Evolutionary conservation across 1,140 invertebrate genomes (phyloP).

Genomic region (Bombus sibiricus): DNA sequence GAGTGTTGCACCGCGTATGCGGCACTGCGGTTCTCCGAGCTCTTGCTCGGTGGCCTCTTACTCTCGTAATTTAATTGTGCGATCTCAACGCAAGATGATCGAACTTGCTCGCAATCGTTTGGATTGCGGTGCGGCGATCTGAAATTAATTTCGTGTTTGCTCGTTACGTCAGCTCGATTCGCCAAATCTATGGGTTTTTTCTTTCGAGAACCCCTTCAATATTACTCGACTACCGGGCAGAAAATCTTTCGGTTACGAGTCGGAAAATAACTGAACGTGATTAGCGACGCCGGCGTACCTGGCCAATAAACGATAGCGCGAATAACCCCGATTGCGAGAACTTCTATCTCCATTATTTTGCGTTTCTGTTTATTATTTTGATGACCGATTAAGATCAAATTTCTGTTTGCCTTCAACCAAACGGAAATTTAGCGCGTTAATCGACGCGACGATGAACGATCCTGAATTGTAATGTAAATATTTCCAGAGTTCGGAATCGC

Average conservation of each 20-base stretch:
- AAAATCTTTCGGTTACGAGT: background rate
- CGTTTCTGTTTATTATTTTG: too few relatives aligned
- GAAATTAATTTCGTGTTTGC: background rate
- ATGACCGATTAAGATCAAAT: too few relatives aligned
- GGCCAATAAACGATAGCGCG: too few relatives aligned
- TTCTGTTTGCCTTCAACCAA: background rate
- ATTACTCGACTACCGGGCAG: background rate
- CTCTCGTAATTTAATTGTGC: conserved; percentile 36
- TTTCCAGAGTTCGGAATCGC: background rate
- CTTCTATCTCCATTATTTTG: too few relatives aligned
- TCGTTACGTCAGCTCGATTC: background rate
- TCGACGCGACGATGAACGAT: background rate
- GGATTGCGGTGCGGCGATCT: too few relatives aligned
- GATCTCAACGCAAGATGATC: conserved; percentile 3
- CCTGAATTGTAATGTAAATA: background rate
- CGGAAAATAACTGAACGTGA: too few relatives aligned
- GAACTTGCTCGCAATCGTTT: too few relatives aligned
- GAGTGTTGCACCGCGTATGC: background rate
- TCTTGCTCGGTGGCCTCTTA: background rate
- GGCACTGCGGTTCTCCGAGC: conserved; percentile 45
- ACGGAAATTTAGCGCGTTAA: background rate
- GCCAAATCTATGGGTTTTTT: too few relatives aligned
- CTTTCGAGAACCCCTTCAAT: background rate
- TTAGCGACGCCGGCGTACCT: too few relatives aligned
- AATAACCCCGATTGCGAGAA: too few relatives aligned